Evolutionary conservation across 2,113 vertebrate genomes (phyloP).

Genomic region (Vulpes lagopus): DNA sequence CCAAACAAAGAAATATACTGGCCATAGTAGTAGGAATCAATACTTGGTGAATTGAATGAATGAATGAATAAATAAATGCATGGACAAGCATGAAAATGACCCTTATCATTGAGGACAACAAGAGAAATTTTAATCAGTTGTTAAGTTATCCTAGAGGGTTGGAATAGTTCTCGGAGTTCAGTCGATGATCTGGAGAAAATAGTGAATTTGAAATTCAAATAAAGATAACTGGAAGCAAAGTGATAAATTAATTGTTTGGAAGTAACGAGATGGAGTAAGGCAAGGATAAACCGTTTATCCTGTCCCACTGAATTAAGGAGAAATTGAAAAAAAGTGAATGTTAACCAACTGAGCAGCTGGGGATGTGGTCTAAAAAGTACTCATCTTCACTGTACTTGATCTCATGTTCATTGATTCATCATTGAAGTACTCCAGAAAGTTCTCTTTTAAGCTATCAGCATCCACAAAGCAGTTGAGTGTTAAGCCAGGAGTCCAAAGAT

Average conservation of each 20-base stretch:
- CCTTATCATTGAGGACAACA: neutral
- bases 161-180: neutral
- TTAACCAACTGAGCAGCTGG: neutral
- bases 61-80: neutral
- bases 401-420: neutral
- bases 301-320: neutral
- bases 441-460: neutral
- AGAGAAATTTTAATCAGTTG: neutral
- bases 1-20: neutral
- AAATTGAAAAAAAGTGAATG: neutral
- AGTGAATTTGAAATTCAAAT: constrained; percentile 16
- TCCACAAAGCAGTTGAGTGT: neutral
- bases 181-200: neutral
- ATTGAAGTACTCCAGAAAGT: neutral
- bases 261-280: neutral
- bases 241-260: neutral
- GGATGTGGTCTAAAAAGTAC: neutral
- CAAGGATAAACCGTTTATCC: neutral
- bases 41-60: neutral
- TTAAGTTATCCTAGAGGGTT: neutral
- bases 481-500: neutral
- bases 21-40: neutral
- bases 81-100: neutral
- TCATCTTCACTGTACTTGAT: neutral
- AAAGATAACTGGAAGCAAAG: constrained; percentile 9